Conservation (phyloP, 2,888 invertebrate genomes). For the Nephrotoma guestfalica region DNA sequence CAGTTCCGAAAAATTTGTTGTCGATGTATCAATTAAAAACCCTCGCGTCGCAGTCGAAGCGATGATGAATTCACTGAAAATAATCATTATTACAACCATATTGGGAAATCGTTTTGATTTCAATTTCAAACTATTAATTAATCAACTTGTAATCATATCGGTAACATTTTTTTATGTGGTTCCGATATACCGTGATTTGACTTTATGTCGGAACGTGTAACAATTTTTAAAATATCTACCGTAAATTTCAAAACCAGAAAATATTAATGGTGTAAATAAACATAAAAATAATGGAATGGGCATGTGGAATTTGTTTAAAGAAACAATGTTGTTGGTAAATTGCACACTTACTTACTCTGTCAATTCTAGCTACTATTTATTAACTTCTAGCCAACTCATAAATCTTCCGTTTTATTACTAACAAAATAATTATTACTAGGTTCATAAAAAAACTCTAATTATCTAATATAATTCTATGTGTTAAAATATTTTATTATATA, state of each 20-base stretch:
- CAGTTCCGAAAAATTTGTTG: not conserved
- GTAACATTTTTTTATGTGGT: not conserved
- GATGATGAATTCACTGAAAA: not conserved
- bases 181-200: not conserved
- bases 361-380: not conserved
- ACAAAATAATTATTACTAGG: not conserved
- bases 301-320: not conserved
- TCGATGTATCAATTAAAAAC: not conserved
- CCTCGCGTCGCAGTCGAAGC: not conserved
- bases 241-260: not conserved
- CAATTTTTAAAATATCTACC: not conserved
- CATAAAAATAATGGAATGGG: not conserved
- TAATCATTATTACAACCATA: not conserved
- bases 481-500: not conserved
- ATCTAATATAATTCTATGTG: not conserved
- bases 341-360: not conserved
- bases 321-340: not conserved
- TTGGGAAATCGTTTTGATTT: not conserved
- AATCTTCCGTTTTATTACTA: not conserved
- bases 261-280: not conserved
- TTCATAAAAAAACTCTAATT: not conserved
- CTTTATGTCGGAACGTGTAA: not conserved
- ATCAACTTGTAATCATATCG: not conserved
- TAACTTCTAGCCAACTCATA: not conserved
- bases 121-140: not conserved